Base-by-base conservation (phyloP, 2,888 invertebrate species). In the Archips xylosteana region DNA sequence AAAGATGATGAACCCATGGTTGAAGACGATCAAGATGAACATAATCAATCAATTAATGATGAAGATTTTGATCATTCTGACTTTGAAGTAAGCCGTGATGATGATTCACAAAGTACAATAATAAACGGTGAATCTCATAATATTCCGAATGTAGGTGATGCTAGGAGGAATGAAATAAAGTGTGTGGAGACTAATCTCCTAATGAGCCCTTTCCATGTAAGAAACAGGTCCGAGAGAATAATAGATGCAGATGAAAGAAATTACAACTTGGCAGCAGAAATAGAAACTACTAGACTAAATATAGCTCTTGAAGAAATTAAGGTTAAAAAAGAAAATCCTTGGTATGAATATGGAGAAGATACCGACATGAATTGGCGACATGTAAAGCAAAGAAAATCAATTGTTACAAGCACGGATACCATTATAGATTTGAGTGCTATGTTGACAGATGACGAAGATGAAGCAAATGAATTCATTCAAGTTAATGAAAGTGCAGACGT, bases 41-140 rank as follows among this genome's bases (percentile, higher is more conserved):
- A 47, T 15, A 39, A 51, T 42, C 39, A 71, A 49, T 12, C 57
- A 3, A 45, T 0, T 42, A 32, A 9, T 23, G 32, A 65, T 32
- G 3, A n/a, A 5, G 23, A 62, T 45, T 15, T 42, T 13, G 45
- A 10, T 6, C 54, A 13, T 23, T 0, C 12, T 5, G 34, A 45
- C 32, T 0, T n/a, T 57, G 62, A 62, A 13, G 32, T 62, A 15
- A 62, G 39, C 13, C 9, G 15, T 32, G 61, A 62, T n/a, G 54
- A 72, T 23, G 47, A 62, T 36, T 54, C 67, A 32, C 61, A 47
- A 67, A 42, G 36, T 36, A 67, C 71, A 13, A 62, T 61, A 10
- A 61, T 47, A 34, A 13, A 9, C 34, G 32, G 23, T 45, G 42
- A 45, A 45, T n/a, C 12, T 23, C 2, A 42, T 45, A 23, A 45